phyloP scores from a whole-genome alignment of 2,113 vertebrate genomes.

The Siniperca knerii region DNA sequence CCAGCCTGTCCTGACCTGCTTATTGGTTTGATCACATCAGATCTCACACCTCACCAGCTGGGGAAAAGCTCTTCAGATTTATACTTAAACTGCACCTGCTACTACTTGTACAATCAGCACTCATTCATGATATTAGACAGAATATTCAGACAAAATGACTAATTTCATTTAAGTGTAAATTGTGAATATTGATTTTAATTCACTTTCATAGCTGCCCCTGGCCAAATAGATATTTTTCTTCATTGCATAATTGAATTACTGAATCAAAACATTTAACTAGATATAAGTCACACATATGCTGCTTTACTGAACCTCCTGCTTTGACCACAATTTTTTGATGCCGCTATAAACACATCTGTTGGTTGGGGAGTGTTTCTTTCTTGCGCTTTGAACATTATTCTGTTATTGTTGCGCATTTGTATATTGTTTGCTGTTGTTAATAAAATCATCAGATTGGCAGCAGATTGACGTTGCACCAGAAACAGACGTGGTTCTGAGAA shows the following conservation, averaged over 20 bases:
- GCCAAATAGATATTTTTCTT: not conserved
- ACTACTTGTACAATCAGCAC: conserved; percentile 18
- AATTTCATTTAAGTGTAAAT: conserved; percentile 9
- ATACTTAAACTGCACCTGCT: conserved; percentile 41
- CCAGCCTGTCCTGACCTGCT: conserved; percentile 39
- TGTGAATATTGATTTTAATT: conserved; percentile 41
- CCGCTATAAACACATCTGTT: not conserved
- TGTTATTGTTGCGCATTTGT: not conserved
- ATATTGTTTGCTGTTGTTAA: not conserved
- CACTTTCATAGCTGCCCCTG: not conserved
- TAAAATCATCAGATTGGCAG: not conserved
- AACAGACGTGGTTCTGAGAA: too few relatives aligned
- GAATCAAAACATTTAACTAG: conserved; percentile 18
- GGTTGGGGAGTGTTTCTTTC: not conserved
- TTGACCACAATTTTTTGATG: not conserved
- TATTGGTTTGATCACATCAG: conserved; percentile 60
- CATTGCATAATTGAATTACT: conserved; percentile 9
- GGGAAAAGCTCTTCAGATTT: conserved; percentile 9
- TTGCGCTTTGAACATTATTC: not conserved
- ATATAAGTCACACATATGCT: not conserved
- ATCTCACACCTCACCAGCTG: conserved; percentile 34
- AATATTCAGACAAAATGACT: conserved; percentile 17
- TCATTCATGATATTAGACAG: conserved; percentile 16
- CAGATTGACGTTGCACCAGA: too few relatives aligned
- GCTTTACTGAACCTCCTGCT: not conserved